Base-by-base conservation (phyloP, 2,888 invertebrate genomes). In the Empis livida region DNA sequence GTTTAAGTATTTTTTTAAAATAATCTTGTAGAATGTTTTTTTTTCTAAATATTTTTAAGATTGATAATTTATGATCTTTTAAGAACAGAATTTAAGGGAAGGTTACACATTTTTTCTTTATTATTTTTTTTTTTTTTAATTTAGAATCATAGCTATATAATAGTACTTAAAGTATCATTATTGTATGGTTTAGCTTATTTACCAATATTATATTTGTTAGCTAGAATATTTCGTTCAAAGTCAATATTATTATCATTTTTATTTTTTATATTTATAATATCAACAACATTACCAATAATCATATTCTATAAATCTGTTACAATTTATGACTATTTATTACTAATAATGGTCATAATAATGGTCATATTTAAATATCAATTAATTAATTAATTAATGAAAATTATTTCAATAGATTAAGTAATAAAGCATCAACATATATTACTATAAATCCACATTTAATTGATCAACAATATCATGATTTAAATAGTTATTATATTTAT, bases 131-230 rank as follows among this genome's bases (percentile, higher is more conserved):
- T n/a, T n/a, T n/a, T n/a, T n/a, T n/a, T n/a, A n/a, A n/a, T n/a
- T n/a, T n/a, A n/a, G n/a, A n/a, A n/a, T n/a, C n/a, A n/a, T n/a
- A n/a, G n/a, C n/a, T n/a, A n/a, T n/a, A n/a, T n/a, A n/a, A n/a
- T n/a, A n/a, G n/a, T n/a, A n/a, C n/a, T n/a, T n/a, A n/a, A n/a
- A n/a, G n/a, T n/a, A n/a, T n/a, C 82, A 43, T 5, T 77, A 0
- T 56, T 79, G 44, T 82, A 79, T 54, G 77, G 79, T 6, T 55
- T 77, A 52, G 71, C 79, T 35, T 76, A 77, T 57, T 72, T 86
- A 54, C 76, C 82, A 11, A 73, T 79, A 54, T 71, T 79, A 46
- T 89, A 88, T 64, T 59, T 80, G 5, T 67, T 65, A 39, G 58
- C 62, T 3, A 66, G 61, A 51, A 55, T 55, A 9, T 62, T 67